Evolutionary conservation across 2,113 vertebrate genomes (phyloP).

Genomic region (Aramus guarauna): DNA sequence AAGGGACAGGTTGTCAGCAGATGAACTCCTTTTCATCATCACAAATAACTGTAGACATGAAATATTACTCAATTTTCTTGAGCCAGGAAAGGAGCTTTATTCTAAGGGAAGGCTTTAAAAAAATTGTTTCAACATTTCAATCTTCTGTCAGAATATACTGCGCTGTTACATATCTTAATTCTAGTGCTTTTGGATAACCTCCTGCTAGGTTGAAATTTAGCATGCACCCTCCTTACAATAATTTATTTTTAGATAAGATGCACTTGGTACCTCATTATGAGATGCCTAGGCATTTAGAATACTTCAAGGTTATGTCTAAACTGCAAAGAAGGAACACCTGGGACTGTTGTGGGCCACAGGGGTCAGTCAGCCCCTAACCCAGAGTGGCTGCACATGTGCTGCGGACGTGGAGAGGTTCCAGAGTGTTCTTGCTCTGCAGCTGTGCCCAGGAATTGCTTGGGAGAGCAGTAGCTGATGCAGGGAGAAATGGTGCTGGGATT

Average conservation of each 20-base stretch:
- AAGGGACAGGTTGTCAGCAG: slow-evolving; percentile 43
- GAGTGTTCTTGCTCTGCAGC: neutral
- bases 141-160: slow-evolving; percentile 1
- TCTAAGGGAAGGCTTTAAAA: slow-evolving; percentile 34
- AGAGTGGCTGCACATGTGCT: neutral
- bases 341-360: no score
- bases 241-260: neutral
- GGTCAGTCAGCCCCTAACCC: neutral
- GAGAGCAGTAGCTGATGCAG: neutral
- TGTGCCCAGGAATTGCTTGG: neutral
- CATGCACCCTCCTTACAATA: neutral
- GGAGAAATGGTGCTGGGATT: neutral
- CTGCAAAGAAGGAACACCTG: neutral
- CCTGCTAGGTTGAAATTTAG: neutral
- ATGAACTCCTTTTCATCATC: slow-evolving; percentile 44
- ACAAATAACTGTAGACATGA: slow-evolving; percentile 42
- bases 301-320: neutral
- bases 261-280: neutral
- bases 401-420: neutral
- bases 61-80: slow-evolving; percentile 52
- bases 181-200: neutral
- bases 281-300: neutral
- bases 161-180: neutral
- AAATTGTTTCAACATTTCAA: slow-evolving; percentile 42
- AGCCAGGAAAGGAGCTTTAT: slow-evolving; percentile 19